Evolutionary conservation across 1,140 invertebrate genomes (phyloP).

Genomic region (Procambarus virginalis): DNA sequence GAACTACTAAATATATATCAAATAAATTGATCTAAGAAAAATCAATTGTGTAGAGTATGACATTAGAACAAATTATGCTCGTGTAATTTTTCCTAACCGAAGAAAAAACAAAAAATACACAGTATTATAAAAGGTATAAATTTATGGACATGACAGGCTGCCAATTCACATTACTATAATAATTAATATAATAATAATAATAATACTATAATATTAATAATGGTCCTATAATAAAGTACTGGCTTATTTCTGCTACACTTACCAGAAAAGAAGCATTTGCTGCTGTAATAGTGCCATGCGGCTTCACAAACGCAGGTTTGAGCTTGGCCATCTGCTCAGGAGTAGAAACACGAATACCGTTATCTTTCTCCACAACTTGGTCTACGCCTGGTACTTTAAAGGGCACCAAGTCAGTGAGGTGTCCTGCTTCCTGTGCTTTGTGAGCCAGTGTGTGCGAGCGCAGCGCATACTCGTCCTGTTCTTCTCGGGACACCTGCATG

Average conservation of each 20-base stretch:
- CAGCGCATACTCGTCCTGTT: slow-evolving; percentile 97
- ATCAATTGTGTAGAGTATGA: too few species aligned
- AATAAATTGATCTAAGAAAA: too few species aligned
- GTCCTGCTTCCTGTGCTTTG: slow-evolving; percentile 90
- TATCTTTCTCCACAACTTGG: slow-evolving; percentile 88
- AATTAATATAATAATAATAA: too few species aligned
- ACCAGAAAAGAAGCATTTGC: slow-evolving; percentile 94
- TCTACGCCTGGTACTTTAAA: slow-evolving; percentile 88
- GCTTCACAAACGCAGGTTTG: slow-evolving; percentile 98
- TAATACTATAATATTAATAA: too few species aligned
- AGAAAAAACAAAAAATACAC: too few species aligned
- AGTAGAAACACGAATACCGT: slow-evolving; percentile 95
- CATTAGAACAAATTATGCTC: too few species aligned
- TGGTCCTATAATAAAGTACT: too few species aligned
- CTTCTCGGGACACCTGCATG: slow-evolving; percentile 82
- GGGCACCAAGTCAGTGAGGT: slow-evolving; percentile 91
- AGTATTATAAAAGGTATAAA: too few species aligned
- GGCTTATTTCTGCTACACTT: slow-evolving; percentile 73
- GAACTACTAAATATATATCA: too few species aligned
- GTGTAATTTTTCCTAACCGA: too few species aligned
- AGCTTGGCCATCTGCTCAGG: slow-evolving; percentile 92
- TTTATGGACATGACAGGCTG: too few species aligned
- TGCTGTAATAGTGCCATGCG: slow-evolving; percentile 97
- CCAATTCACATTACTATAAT: too few species aligned
- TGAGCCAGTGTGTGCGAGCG: slow-evolving; percentile 92